Percentiles rank a stretch among this genome's conserved stretches.
These are phyloP conservation scores for Tipula lateralis DNA, from an alignment of 2,888 invertebrate species.

Conservation along the genomic window DNA sequence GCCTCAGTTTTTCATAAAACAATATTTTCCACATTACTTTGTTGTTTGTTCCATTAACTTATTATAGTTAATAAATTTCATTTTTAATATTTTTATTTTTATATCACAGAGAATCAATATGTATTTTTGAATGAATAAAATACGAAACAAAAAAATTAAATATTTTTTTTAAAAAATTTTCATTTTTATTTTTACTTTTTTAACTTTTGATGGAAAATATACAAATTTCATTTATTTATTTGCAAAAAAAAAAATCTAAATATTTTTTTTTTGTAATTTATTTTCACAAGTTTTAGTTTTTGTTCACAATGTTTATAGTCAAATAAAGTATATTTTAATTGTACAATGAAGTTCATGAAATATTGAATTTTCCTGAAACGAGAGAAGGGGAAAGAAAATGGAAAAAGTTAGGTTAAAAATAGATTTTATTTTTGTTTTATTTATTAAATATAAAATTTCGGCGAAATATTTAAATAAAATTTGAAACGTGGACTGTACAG, in stretches of 20 bases:
- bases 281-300: neutral
- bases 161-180: neutral
- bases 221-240: slow-evolving; percentile 2
- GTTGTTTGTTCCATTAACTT: neutral
- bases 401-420: neutral
- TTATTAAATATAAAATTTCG: neutral
- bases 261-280: neutral
- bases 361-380: neutral
- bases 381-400: neutral
- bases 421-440: neutral
- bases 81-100: neutral
- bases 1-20: neutral
- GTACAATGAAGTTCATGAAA: slow-evolving; percentile 11
- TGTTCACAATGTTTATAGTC: neutral
- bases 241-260: neutral
- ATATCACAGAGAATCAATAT: slow-evolving; percentile 20
- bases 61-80: neutral
- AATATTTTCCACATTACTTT: neutral
- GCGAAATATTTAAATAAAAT: neutral
- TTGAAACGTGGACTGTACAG: neutral
- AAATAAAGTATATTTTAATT: neutral
- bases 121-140: slow-evolving; percentile 1
- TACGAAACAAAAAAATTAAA: neutral
- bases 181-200: neutral
- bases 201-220: neutral